Base-by-base conservation (phyloP, 2,797 vertebrate genomes). In the Cyprinella venusta region DNA sequence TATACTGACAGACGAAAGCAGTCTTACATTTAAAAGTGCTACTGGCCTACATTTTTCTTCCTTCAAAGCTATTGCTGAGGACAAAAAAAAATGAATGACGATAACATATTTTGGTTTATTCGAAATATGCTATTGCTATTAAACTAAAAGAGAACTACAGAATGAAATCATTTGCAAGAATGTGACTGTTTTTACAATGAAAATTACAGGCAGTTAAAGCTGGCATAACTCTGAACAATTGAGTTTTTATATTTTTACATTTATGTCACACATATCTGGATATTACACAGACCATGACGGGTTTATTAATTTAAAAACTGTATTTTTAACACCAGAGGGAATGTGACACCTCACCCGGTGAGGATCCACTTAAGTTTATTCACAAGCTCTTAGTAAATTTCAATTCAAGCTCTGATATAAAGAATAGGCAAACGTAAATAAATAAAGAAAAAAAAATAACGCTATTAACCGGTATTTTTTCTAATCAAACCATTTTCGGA, bases 231-330 rank as follows among this genome's bases (percentile, higher is more conserved):
- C 38, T 63, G 5, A 36, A 5, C 5, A 15, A 70, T 45, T 30
- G 6, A 56, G n/a, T 26, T 30, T 48, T 82, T 19, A 52, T 18
- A 26, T 56, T 59, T 76, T 69, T 36, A 48, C 10, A 72, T 24
- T 21, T 54, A 26, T n/a, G 50, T 69, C 19, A 69, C 69, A 59
- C 8, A 61, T 33, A 30, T 40, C 50, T 54, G 15, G 5, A 64
- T 52, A 42, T 59, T 76, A 36, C 16, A 76, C 12, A 72, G 69
- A 81, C 40, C 19, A 74, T 38, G 15, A 72, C 36, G 48, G 26
- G 42, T 36, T 40, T 52, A 15, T 7, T 5, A 1, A 61, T 86
- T 16, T 36, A 18, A 59, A 40, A 12, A 50, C 15, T 42, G 10
- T 80, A 61, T 42, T n/a, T 76, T 19, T 33, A 4, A 24, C 45